Evolutionary conservation across 2,797 vertebrate species (phyloP), one percentile per base, ranked within the genome.

Genomic region (Saguinus oedipus): DNA sequence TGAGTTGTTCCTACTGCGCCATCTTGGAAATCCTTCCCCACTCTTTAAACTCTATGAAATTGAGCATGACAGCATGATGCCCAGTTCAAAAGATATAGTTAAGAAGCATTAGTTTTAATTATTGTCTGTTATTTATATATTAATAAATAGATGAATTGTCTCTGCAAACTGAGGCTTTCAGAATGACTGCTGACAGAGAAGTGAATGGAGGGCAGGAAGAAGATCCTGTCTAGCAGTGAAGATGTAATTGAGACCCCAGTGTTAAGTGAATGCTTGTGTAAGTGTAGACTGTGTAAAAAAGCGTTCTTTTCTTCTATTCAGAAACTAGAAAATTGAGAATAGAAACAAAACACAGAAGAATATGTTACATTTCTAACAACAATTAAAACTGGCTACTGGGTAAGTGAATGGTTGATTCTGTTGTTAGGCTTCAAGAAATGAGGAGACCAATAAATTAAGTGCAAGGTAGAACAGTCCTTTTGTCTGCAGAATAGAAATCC

Each of bases 41-140:
- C 39, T 39, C 39, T 83, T 70, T 81, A 90, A 93, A 90, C 22
- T 68, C 72, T 72, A 12, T 84, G 19, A 80, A 88, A 30, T n/a
- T 76, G 50, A 42, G 59, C 2, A 17, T 91, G 78, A 44, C 55
- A 59, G n/a, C n/a, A 57, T 95, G 42, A 90, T 39, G n/a, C 61
- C 27, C 19, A 80, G 6, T 95, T 95, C 61, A 88, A 50, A 83
- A 75, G 84, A 84, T 14, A 64, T 64, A 92, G 7, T 91, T 17
- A 68, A 33, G 33, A 79, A 74, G 13, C 61, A 9, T 74, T 80
- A 74, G 70, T 20, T 91, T 84, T 88, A 88, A 88, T 85, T 88
- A 84, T 89, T 81, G 2, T 92, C 55, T 80, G n/a, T 92, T 80
- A 70, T 50, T 70, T 88, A 94, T 59, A 14, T 97, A 95, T 57